Evolutionary conservation across 2,113 vertebrate genomes (phyloP).

Genomic region (Python bivittatus): DNA sequence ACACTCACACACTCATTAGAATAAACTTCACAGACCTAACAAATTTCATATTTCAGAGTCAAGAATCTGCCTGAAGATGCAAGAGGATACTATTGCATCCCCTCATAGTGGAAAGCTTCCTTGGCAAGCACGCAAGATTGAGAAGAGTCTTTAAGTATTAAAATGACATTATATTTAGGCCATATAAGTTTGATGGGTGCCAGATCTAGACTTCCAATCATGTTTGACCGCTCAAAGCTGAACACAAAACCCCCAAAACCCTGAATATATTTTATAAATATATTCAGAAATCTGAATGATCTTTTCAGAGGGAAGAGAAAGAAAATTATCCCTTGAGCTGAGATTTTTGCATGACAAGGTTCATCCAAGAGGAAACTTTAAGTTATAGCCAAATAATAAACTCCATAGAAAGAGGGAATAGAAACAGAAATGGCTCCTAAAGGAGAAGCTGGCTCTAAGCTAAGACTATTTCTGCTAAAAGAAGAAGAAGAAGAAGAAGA

Average conservation of each 20-base stretch:
- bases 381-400: constrained; percentile 25
- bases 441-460: constrained; percentile 41
- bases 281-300: background rate
- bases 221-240: background rate
- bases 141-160: background rate
- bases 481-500: too few relatives aligned
- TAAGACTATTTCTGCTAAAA: constrained; percentile 28
- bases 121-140: background rate
- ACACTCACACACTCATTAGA: background rate
- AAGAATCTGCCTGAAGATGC: background rate
- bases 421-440: constrained; percentile 36
- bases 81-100: background rate
- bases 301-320: constrained; percentile 22
- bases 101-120: background rate
- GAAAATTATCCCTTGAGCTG: constrained; percentile 35
- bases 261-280: constrained; percentile 16
- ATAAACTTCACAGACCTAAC: background rate
- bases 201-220: background rate
- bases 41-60: background rate
- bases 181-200: background rate
- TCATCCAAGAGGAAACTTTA: constrained; percentile 37
- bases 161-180: background rate
- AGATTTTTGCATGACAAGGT: constrained; percentile 48
- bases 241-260: background rate
- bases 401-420: accelerated